Evolutionary conservation across 2,888 invertebrate species (phyloP), one percentile per base, ranked within the genome.

Genomic region (Arge pagana): DNA sequence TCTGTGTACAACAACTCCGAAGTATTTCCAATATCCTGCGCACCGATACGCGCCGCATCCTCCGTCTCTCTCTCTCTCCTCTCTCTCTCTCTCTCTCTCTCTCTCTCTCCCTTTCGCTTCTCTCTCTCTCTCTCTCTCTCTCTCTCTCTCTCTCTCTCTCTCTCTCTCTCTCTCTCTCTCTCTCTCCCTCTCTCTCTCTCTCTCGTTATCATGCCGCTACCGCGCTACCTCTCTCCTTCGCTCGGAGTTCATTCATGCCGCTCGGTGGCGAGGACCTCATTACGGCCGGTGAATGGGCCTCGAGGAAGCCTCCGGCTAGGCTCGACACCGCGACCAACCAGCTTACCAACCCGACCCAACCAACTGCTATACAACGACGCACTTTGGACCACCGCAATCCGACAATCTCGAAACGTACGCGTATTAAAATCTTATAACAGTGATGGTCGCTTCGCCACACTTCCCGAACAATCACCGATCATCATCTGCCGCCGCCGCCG

Each of bases 21-120:
- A 70, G 74, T 72, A 74, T 75, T 75, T 74, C 72, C 74, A 75
- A 75, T 75, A 75, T 75, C 74, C 74, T 74, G 74, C 71, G 67
- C 67, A 65, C 67, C 63, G 66, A 68, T 70, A 69, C n/a, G 40
- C 19, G 50, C 19, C 21, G 50, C 33, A 40, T 13, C 31, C 64
- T 61, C 50, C n/a, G n/a, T 73, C 66, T 55, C 39, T 48, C 39
- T 13, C 16, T 24, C 35, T 43, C 49, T 43, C 39, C 28, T 31
- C 26, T 43, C 36, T 45, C 37, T 30, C 50, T 50, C 35, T 42
- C 49, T 52, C 30, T 37, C 43, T n/a, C n/a, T n/a, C n/a, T n/a
- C n/a, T n/a, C 30, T 50, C 21, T 43, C 42, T 41, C 51, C 33
- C 19, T 37, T 45, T 40, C 18, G 40, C 19, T 52, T 24, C 21